A percentile compares a stretch with the other conserved stretches of the same genome.
Evolutionary conservation across 2,888 invertebrate species (phyloP).

Genomic region (Heteromurus nitidus): DNA sequence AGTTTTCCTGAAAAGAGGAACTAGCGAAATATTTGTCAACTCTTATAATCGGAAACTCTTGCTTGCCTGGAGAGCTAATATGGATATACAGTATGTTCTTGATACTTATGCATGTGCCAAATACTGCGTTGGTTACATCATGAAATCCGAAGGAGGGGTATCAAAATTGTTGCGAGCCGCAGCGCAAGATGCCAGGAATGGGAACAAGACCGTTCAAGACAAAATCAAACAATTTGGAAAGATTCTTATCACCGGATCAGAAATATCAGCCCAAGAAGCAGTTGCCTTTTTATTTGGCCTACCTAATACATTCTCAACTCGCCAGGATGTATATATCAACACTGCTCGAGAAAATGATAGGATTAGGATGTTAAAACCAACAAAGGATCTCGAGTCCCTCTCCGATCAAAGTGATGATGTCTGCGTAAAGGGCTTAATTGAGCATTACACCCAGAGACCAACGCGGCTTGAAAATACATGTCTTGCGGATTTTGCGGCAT

Average conservation of each 20-base stretch:
- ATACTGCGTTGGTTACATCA: slow-evolving; percentile 74
- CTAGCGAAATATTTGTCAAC: neutral
- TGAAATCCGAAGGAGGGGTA: slow-evolving; percentile 68
- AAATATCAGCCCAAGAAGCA: slow-evolving; percentile 74
- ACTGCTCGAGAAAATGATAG: slow-evolving; percentile 42
- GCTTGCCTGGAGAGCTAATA: slow-evolving; percentile 74
- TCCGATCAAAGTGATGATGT: slow-evolving; percentile 55
- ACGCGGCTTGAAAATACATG: slow-evolving; percentile 73
- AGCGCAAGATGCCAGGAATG: slow-evolving; percentile 71
- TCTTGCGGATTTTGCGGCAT: slow-evolving; percentile 74
- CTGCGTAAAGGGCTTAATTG: slow-evolving; percentile 66
- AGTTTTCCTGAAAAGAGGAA: slow-evolving; percentile 65
- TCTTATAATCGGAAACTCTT: slow-evolving; percentile 72
- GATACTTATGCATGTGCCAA: slow-evolving; percentile 74
- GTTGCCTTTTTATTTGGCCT: slow-evolving; percentile 67
- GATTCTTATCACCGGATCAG: slow-evolving; percentile 65
- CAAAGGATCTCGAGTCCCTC: slow-evolving; percentile 46
- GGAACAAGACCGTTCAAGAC: slow-evolving; percentile 68
- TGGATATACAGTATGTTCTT: slow-evolving; percentile 75
- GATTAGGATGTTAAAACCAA: slow-evolving; percentile 40
- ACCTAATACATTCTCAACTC: slow-evolving; percentile 40
- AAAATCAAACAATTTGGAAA: slow-evolving; percentile 68
- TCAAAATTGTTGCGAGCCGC: slow-evolving; percentile 71
- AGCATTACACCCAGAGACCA: slow-evolving; percentile 74
- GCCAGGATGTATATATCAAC: slow-evolving; percentile 70